phyloP scores from a whole-genome alignment of 2,797 vertebrate species.

The Cichlasoma orientale region DNA sequence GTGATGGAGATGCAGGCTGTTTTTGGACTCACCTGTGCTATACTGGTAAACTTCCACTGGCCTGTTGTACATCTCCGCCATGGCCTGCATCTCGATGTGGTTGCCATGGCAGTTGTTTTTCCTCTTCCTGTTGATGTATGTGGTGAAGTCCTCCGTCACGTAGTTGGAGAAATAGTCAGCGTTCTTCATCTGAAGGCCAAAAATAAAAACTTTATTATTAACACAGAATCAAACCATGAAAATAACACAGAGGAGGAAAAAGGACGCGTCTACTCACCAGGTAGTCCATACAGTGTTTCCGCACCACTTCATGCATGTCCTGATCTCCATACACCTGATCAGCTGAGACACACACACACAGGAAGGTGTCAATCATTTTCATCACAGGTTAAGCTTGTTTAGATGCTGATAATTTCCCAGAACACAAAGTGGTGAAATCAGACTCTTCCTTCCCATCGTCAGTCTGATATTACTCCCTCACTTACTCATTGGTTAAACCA shows the following conservation, averaged over 20 bases:
- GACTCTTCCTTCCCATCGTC: too few species aligned
- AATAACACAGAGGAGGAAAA: accelerated
- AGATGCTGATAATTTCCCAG: not conserved
- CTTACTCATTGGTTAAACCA: accelerated
- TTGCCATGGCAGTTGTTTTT: constrained; percentile 97
- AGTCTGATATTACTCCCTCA: too few species aligned
- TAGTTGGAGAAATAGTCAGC: constrained; percentile 96
- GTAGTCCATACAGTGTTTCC: constrained; percentile 97
- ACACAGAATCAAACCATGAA: not conserved
- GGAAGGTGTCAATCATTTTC: not conserved
- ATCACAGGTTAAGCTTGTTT: not conserved
- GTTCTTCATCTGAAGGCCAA: constrained; percentile 87
- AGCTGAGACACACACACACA: constrained; percentile 71
- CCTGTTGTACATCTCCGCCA: constrained; percentile 97
- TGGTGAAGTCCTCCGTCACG: constrained; percentile 95
- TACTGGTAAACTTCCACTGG: constrained; percentile 95
- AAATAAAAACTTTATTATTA: not conserved
- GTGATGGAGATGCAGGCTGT: not conserved
- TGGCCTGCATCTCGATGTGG: constrained; percentile 97
- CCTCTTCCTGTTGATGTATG: constrained; percentile 94
- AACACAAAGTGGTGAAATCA: too few species aligned
- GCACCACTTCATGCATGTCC: constrained; percentile 95
- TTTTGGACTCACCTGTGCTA: constrained; percentile 82
- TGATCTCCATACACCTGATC: constrained; percentile 95
- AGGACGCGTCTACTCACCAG: constrained; percentile 82